Conservation (phyloP, 1,140 invertebrate genomes). For the Panagrolaimus sp. region DNA sequence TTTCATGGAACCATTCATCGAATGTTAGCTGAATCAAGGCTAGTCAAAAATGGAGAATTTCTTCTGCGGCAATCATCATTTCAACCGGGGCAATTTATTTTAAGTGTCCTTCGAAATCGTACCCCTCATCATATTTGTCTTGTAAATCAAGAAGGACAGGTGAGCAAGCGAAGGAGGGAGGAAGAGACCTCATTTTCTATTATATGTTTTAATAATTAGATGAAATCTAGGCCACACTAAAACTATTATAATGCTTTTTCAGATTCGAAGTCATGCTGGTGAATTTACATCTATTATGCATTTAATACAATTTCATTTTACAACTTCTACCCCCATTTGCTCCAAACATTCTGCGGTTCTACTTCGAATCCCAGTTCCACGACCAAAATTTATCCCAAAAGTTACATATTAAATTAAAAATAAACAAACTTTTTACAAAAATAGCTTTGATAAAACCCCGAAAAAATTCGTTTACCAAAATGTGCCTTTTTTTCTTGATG, state of each 20-base stretch:
- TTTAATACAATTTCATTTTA: not conserved
- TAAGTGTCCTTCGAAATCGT: not conserved
- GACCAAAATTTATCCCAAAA: not conserved
- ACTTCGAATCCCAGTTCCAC: not conserved
- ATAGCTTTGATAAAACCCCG: too few relatives aligned
- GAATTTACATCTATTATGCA: not conserved
- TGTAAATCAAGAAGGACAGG: constrained; percentile 1
- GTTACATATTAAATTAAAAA: too few relatives aligned
- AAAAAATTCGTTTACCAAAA: too few relatives aligned
- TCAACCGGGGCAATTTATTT: constrained; percentile 9
- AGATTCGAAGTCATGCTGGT: constrained; percentile 12
- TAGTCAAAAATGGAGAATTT: constrained; percentile 4
- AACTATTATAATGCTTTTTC: not conserved
- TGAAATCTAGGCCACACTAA: too few relatives aligned
- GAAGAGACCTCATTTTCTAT: too few relatives aligned
- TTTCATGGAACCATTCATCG: constrained; percentile 10
- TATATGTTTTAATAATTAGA: too few relatives aligned
- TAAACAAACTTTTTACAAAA: too few relatives aligned
- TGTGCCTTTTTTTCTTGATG: too few relatives aligned
- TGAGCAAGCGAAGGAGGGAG: not conserved
- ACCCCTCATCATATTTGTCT: not conserved
- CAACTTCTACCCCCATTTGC: not conserved
- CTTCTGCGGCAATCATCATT: not conserved
- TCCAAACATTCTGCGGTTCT: not conserved
- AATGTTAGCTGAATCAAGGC: constrained; percentile 4